Percentiles rank a stretch among this genome's conserved stretches.
Conservation (phyloP, 1,140 invertebrate species). For the Drosophila trapezifrons region DNA sequence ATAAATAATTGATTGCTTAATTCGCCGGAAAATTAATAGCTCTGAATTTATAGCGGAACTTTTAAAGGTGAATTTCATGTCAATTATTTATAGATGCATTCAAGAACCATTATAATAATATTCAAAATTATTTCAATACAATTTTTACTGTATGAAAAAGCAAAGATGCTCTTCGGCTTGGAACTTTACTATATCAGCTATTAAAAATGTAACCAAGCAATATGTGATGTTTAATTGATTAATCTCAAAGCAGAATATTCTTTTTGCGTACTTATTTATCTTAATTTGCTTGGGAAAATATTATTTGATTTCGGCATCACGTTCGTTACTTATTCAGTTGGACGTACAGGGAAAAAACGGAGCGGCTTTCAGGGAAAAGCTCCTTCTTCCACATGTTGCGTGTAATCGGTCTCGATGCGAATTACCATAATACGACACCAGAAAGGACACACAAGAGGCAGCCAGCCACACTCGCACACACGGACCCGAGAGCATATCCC, state of each 20-base stretch:
- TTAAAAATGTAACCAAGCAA: neutral
- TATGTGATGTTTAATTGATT: constrained; percentile 5
- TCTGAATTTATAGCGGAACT: neutral
- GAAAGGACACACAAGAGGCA: constrained; percentile 36
- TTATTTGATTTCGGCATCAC: constrained; percentile 3
- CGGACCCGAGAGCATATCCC: constrained; percentile 8
- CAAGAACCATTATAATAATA: neutral
- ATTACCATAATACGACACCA: constrained; percentile 81
- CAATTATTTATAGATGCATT: neutral
- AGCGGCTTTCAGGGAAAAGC: constrained; percentile 9
- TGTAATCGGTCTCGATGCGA: constrained; percentile 74
- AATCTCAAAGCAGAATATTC: neutral
- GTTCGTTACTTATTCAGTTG: neutral
- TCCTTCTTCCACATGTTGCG: constrained; percentile 72
- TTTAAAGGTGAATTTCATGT: too few relatives aligned
- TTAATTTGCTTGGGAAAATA: constrained; percentile 13
- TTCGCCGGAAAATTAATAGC: neutral
- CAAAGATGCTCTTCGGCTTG: too few relatives aligned
- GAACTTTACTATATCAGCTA: too few relatives aligned
- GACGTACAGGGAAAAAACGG: neutral
- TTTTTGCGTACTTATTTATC: neutral
- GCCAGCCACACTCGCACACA: constrained; percentile 6
- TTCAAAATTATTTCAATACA: too few relatives aligned
- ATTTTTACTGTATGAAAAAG: too few relatives aligned
- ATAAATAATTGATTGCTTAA: neutral